These are phyloP conservation scores for Prostheceraeus crozeri DNA, from an alignment of 2,888 invertebrate species.

Conservation along the genomic window DNA sequence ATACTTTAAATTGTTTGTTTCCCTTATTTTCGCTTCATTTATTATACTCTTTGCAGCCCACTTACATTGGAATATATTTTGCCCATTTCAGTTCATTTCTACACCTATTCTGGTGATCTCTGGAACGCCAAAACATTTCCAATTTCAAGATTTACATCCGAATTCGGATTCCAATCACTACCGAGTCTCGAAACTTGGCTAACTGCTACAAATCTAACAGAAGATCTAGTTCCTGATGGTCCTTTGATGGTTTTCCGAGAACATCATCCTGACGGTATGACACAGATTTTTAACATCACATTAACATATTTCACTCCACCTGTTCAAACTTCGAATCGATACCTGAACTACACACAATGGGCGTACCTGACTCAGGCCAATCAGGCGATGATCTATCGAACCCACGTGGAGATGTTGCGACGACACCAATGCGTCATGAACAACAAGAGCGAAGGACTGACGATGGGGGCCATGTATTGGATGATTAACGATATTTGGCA, in stretches of 20 bases:
- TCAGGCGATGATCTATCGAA: constrained; percentile 79
- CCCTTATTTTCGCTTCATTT: too few species aligned
- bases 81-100: constrained; percentile 65
- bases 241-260: constrained; percentile 71
- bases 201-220: constrained; percentile 57
- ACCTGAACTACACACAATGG: not conserved
- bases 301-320: not conserved
- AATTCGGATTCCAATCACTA: constrained; percentile 86
- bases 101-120: constrained; percentile 72
- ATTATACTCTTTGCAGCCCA: too few species aligned
- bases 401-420: constrained; percentile 75
- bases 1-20: too few species aligned
- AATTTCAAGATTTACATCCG: constrained; percentile 77
- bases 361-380: constrained; percentile 56
- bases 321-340: too few species aligned
- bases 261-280: constrained; percentile 70
- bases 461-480: constrained; percentile 97
- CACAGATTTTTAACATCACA: constrained; percentile 18
- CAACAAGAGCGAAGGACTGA: constrained; percentile 63
- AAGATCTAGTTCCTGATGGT: constrained; percentile 59
- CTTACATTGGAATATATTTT: constrained; percentile 35
- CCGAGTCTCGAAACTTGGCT: constrained; percentile 68
- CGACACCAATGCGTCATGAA: constrained; percentile 51
- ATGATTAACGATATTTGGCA: constrained; percentile 96
- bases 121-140: constrained; percentile 74